A percentile compares a stretch with the other conserved stretches of the same genome.
Conservation (phyloP, 2,113 vertebrate species). For the Rattus norvegicus region GRCr8 NC_086034.1:38064501-38065000, state of each 20-base stretch:
- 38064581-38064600: background rate
- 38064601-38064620: background rate
- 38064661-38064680: background rate
- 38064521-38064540: background rate
- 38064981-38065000: conserved; percentile 1
- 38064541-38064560: background rate
- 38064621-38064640: background rate
- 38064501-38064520: conserved; percentile 39
- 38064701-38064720: background rate
- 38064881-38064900: background rate
- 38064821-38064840: background rate
- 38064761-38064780: background rate
- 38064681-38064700: background rate
- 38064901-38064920: background rate
- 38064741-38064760: background rate
- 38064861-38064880: background rate
- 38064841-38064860: background rate
- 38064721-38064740: background rate
- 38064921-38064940: background rate
- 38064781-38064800: background rate
- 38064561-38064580: background rate
- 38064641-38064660: conserved; percentile 27
- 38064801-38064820: background rate
- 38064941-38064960: conserved; percentile 1
- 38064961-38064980: background rate